Conservation (phyloP, 2,888 invertebrate species). For the Aplocera efformata region DNA sequence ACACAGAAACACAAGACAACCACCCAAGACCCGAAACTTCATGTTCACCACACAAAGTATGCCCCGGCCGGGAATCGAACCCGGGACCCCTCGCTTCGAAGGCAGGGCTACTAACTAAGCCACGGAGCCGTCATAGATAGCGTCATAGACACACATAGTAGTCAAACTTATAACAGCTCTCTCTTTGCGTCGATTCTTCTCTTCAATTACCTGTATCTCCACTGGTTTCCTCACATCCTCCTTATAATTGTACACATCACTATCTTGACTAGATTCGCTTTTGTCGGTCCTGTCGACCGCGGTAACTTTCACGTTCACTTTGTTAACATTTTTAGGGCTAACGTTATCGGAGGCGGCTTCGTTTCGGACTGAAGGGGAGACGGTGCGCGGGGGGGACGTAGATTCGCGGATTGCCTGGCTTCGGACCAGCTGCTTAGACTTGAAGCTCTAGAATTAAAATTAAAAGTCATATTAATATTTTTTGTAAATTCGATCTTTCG, state of each 20-base stretch:
- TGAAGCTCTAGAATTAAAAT: constrained; percentile 73
- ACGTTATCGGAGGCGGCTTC: constrained; percentile 24
- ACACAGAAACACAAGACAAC: too few species aligned
- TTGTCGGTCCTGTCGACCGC: constrained; percentile 16
- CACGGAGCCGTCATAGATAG: too few species aligned
- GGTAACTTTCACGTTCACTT: constrained; percentile 24
- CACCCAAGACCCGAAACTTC: too few species aligned
- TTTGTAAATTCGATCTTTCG: neutral
- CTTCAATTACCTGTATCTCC: constrained; percentile 63
- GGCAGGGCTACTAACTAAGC: too few species aligned
- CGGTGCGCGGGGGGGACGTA: constrained; percentile 82
- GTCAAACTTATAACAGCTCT: too few species aligned
- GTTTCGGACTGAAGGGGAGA: constrained; percentile 57
- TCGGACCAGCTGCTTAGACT: constrained; percentile 91
- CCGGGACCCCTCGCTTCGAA: too few species aligned
- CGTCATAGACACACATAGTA: too few species aligned
- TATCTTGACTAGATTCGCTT: constrained; percentile 59
- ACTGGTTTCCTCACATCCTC: constrained; percentile 57
- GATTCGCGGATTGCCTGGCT: constrained; percentile 95
- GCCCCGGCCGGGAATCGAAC: too few species aligned
- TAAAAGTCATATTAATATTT: neutral
- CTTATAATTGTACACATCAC: constrained; percentile 36
- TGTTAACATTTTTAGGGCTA: constrained; percentile 27
- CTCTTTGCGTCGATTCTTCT: too few species aligned
- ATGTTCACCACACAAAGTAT: too few species aligned